Evolutionary conservation across 2,888 invertebrate species (phyloP).

Genomic region (Cataglyphis rosenhaueri): DNA sequence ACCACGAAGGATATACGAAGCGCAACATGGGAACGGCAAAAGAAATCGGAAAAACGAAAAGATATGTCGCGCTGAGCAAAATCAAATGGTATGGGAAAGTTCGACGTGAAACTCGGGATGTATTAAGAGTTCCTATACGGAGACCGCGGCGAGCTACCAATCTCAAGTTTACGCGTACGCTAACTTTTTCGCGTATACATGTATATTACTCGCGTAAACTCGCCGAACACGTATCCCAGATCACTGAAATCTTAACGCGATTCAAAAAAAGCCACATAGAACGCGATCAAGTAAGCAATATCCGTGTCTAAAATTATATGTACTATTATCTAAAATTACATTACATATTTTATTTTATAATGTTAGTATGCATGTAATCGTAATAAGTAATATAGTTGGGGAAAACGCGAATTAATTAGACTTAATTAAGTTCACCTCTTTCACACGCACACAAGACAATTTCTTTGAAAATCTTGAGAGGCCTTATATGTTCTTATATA

Average conservation of each 20-base stretch:
- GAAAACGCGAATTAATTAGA: conserved; percentile 12
- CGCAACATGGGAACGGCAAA: not conserved
- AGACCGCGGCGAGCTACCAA: conserved; percentile 73
- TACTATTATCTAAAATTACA: not conserved
- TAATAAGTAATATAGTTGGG: not conserved
- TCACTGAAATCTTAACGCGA: conserved; percentile 39
- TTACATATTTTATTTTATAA: not conserved
- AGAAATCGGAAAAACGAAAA: conserved; percentile 4
- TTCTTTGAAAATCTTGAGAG: not conserved
- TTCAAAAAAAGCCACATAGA: not conserved
- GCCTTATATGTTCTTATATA: conserved; percentile 1
- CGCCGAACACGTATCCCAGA: conserved; percentile 19
- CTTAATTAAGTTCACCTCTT: conserved; percentile 15
- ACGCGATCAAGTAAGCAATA: not conserved
- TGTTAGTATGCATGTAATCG: not conserved
- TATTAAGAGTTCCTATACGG: conserved; percentile 71
- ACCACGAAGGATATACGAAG: conserved; percentile 13
- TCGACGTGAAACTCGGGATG: conserved; percentile 62
- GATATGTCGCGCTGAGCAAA: not conserved
- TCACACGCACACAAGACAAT: not conserved
- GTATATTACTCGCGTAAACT: conserved; percentile 56
- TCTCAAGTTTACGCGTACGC: conserved; percentile 76
- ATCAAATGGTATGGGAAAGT: conserved; percentile 57
- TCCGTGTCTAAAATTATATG: not conserved
- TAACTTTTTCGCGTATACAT: conserved; percentile 69